Percentiles rank a stretch among this genome's conserved stretches.
These are phyloP conservation scores for Bujurquina vittata DNA, from an alignment of 2,113 vertebrate genomes.

Conservation along the genomic window DNA sequence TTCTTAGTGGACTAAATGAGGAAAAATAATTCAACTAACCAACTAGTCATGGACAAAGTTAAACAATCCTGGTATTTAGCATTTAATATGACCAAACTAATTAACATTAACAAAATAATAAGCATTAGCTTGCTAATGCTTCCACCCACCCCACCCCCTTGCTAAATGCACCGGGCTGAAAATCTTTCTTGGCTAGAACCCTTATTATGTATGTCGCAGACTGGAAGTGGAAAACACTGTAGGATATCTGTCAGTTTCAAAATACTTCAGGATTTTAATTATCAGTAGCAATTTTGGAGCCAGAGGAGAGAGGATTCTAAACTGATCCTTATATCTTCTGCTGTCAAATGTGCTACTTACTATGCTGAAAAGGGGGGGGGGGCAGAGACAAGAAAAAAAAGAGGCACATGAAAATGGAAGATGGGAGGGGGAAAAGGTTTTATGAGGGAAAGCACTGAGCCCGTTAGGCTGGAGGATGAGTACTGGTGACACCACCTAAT, in stretches of 20 bases:
- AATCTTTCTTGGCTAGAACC: no score
- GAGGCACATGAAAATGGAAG: neutral
- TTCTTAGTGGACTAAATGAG: no score
- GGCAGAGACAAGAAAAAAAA: neutral
- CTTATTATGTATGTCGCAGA: no score
- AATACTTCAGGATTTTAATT: neutral
- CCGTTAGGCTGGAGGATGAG: slow-evolving; percentile 19
- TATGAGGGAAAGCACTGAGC: slow-evolving; percentile 8
- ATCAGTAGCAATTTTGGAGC: neutral
- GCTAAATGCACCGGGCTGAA: no score
- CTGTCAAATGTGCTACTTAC: slow-evolving; percentile 12
- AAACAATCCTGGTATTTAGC: no score
- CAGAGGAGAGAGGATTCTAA: neutral
- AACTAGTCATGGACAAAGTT: no score
- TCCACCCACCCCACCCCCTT: no score
- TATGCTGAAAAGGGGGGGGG: neutral
- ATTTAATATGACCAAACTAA: no score
- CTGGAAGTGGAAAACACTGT: neutral
- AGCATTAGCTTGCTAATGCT: no score
- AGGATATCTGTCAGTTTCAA: neutral
- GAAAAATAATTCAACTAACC: no score
- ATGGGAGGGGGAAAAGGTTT: neutral
- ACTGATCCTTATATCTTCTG: neutral
- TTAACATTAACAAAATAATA: no score
- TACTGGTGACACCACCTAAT: slow-evolving; percentile 50